phyloP scores from a whole-genome alignment of 2,113 vertebrate genomes.

The Speoplatyrhinus poulsoni region DNA sequence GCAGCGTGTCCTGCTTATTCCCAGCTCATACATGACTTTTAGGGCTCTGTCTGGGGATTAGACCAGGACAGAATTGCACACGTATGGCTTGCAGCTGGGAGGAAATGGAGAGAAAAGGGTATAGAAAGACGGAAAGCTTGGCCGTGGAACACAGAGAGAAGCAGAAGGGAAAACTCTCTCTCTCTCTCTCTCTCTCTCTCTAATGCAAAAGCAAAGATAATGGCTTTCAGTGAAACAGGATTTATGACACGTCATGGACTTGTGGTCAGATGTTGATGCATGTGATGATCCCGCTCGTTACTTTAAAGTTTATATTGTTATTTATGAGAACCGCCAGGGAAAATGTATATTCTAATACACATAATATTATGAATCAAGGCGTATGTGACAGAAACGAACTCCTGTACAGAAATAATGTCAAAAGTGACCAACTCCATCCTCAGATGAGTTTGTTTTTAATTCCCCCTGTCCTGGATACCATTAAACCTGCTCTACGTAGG shows the following conservation, averaged over 20 bases:
- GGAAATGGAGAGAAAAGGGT: conserved; percentile 13
- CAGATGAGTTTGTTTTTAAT: not conserved
- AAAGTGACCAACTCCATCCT: not conserved
- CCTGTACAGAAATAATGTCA: not conserved
- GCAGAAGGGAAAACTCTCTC: conserved; percentile 2
- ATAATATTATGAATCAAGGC: not conserved
- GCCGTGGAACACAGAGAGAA: conserved; percentile 11
- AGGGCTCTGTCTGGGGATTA: conserved; percentile 14
- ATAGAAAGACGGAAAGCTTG: conserved; percentile 14
- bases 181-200: not conserved
- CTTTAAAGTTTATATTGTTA: not conserved
- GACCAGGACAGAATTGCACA: not conserved
- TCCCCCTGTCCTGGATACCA: not conserved
- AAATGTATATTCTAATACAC: not conserved
- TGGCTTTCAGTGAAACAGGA: not conserved
- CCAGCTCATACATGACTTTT: conserved; percentile 1
- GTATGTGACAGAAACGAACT: not conserved
- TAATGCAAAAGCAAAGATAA: conserved; percentile 16
- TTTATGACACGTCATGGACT: not conserved
- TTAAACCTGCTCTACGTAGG: not conserved
- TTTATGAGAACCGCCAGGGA: conserved; percentile 7
- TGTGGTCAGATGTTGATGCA: not conserved
- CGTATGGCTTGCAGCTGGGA: conserved; percentile 39
- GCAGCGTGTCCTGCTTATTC: not conserved
- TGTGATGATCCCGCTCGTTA: not conserved